Evolutionary conservation across 2,797 vertebrate genomes (phyloP), one percentile per base, ranked within the genome.

Genomic region (Callimico goeldii): DNA sequence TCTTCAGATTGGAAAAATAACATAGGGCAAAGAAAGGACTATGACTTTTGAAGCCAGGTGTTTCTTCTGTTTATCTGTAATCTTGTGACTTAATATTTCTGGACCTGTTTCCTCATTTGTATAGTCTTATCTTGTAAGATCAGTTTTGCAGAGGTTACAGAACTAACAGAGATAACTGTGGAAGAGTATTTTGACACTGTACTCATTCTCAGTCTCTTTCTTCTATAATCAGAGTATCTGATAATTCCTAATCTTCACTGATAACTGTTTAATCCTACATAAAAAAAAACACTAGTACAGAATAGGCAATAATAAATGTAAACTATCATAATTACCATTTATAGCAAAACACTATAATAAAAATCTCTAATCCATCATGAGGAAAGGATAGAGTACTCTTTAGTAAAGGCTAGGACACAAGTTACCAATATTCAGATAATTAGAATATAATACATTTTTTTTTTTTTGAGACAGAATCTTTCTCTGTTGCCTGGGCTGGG

Each of bases 91-190:
- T 82, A 55, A 12, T 14, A 39, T 79, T 92, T 92, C 77, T 58
- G 72, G 30, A 33, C 81, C 86, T 76, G 19, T 88, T 95, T 85
- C 26, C 73, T 85, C 26, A 95, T 77, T 48, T 95, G 26, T 90
- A 17, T 70, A 81, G 87, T 64, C 57, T 88, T 95, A 93, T 8
- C 41, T 83, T 75, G 5, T 80, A 46, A 93, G 52, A 48, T 67
- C 41, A 88, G 90, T 91, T 75, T 88, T 88, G 75, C 72, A 46
- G 82, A 86, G n/a, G 92, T 96, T 95, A 88, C 12, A 94, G 92
- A 95, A 43, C 36, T 39, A 82, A 73, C n/a, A 93, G 79, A 58
- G 36, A 72, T 83, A 89, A 33, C 14, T 95, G 19, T 52, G 70
- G 48, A 90, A 91, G 58, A 58, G 14, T 80, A 48, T 22, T 85